Evolutionary conservation across 2,888 invertebrate genomes (phyloP), one percentile per base, ranked within the genome.

Genomic region (Eurytoma adleriae): DNA sequence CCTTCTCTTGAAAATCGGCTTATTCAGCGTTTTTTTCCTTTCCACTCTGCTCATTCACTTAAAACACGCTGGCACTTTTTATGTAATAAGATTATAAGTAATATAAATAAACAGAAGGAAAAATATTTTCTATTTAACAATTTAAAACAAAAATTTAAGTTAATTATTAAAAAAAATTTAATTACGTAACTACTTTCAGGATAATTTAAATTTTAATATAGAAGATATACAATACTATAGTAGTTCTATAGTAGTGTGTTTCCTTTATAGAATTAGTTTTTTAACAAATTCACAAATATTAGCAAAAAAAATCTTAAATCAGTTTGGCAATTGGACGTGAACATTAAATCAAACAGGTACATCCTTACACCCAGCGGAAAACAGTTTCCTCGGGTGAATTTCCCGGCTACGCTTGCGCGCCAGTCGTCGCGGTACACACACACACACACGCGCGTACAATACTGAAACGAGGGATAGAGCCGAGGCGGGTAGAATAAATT

Each of bases 401-500:
- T 40, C 40, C 40, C 40, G 40, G 40, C 40, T 40, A n/a, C 54
- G 54, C 54, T 54, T 54, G 5, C 5, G n/a, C 62, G n/a, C 16
- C n/a, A 40, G 40, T 59, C 57, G 16, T 66, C 56, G 7, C 13
- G 18, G 54, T 57, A 20, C 52, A 66, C 71, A 73, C 61, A 48
- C 50, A 54, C 16, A 54, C 40, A 18, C 48, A 48, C 16, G n/a
- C 52, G 50, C 52, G 71, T 50, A 56, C 40, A 40, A 66, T 24
- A 62, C 56, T 54, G 56, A 66, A 66, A 73, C 30, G 66, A 68
- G 71, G 83, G 83, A 85, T 83, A 75, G 82, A 79, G 84, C 75
- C 68, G 81, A 62, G 67, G 76, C 69, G 52, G 79, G 64, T 66
- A 87, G 89, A 89, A 90, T 90, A 90, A 90, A 90, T 90, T 90